Percentiles rank a stretch among this genome's conserved stretches.
phyloP scores from a whole-genome alignment of 64 coral and sea anemone genomes.

The Montipora foliosa region DNA sequence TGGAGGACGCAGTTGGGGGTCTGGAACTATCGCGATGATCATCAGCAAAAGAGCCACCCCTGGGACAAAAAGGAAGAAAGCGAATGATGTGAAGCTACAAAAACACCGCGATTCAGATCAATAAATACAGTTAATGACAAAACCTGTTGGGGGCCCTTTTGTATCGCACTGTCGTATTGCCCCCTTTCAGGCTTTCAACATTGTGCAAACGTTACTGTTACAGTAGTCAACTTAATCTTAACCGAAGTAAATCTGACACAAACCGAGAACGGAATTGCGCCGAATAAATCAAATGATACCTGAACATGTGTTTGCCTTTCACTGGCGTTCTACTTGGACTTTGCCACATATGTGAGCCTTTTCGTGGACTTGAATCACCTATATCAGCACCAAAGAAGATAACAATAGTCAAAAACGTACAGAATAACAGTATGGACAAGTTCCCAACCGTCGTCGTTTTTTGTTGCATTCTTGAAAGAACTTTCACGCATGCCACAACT shows the following conservation, averaged over 20 bases:
- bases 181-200: too few species aligned
- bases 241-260: too few species aligned
- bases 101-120: too few species aligned
- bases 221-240: too few species aligned
- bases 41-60: conserved; percentile 56
- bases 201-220: too few species aligned
- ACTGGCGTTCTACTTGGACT: conserved; percentile 10
- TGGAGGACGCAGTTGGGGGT: conserved; percentile 57
- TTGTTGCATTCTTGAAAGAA: background rate
- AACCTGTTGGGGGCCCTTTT: too few species aligned
- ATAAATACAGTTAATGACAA: too few species aligned
- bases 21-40: conserved; percentile 77
- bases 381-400: too few species aligned
- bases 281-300: background rate
- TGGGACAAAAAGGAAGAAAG: background rate
- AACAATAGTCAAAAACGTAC: background rate
- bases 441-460: too few species aligned
- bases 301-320: conserved; percentile 77
- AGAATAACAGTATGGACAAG: background rate
- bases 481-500: too few species aligned
- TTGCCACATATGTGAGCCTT: conserved; percentile 65
- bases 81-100: background rate
- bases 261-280: too few species aligned
- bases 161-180: too few species aligned
- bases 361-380: conserved; percentile 75